Percentiles rank a stretch among this genome's conserved stretches.
Conservation (phyloP, 1,140 invertebrate species). For the Diabrotica virgifera region DNA sequence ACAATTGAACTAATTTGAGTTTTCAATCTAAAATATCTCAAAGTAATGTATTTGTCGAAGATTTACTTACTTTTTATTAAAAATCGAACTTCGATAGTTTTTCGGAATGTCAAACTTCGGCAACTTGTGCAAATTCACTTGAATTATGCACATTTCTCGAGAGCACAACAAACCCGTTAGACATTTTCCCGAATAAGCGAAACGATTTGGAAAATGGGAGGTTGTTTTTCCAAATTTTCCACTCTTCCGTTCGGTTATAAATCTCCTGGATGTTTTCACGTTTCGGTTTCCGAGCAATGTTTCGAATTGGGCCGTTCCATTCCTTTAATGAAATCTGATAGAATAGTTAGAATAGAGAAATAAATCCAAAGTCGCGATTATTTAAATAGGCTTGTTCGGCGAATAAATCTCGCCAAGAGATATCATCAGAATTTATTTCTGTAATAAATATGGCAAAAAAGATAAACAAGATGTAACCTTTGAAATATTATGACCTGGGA, state of each 20-base stretch:
- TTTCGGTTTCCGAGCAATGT: background rate
- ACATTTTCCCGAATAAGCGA: background rate
- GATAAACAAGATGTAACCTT: no score
- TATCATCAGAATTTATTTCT: no score
- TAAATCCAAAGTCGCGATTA: background rate
- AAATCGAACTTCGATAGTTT: no score
- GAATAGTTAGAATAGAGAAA: background rate
- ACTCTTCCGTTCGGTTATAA: background rate
- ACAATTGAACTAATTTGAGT: no score
- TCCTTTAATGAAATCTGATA: slow-evolving; percentile 1
- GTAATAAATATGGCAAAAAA: no score
- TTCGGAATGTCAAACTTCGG: no score
- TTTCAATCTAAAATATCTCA: no score
- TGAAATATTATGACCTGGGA: no score
- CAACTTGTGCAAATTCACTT: no score
- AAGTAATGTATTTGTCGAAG: no score
- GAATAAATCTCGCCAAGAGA: background rate
- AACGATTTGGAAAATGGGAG: slow-evolving; percentile 1
- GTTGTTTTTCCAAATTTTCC: background rate
- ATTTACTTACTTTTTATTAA: no score
- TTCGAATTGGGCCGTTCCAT: background rate
- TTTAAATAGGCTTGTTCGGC: background rate
- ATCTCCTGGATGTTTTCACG: background rate
- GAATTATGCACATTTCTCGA: background rate
- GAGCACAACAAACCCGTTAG: background rate